Percentiles rank a stretch among this genome's conserved stretches.
Evolutionary conservation across 2,888 invertebrate species (phyloP).

Genomic region (Pachliopta kotzebuea): DNA sequence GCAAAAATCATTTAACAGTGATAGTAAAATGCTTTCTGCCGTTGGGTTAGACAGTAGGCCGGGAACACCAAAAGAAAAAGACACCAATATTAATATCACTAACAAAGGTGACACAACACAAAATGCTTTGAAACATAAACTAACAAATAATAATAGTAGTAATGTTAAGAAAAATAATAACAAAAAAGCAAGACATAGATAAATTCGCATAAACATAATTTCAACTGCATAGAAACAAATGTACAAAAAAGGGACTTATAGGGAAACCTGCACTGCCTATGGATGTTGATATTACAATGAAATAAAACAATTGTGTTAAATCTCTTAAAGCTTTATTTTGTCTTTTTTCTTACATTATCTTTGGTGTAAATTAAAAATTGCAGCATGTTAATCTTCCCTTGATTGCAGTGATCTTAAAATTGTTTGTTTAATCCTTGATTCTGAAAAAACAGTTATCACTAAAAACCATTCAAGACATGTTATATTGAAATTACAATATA

Average conservation of each 20-base stretch:
- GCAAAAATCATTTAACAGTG: conserved; percentile 66
- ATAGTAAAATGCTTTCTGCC: conserved; percentile 65
- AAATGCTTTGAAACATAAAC: conserved; percentile 77
- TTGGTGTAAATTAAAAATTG: conserved; percentile 23
- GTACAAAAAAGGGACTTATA: neutral
- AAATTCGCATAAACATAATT: conserved; percentile 42
- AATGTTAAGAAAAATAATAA: conserved; percentile 87
- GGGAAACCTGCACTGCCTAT: conserved; percentile 11
- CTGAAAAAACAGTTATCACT: conserved; percentile 49
- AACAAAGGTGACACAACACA: conserved; percentile 65
- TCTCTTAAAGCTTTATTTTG: conserved; percentile 28
- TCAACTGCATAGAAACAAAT: conserved; percentile 24
- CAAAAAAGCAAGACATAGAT: conserved; percentile 92
- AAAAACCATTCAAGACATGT: neutral
- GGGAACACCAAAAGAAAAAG: conserved; percentile 74
- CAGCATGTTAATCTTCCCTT: conserved; percentile 47
- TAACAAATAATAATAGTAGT: conserved; percentile 57
- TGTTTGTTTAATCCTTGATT: conserved; percentile 70
- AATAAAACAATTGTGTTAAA: conserved; percentile 2
- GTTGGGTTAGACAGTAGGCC: conserved; percentile 71
- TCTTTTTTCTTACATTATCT: conserved; percentile 10
- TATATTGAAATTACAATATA: neutral
- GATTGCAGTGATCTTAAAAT: conserved; percentile 54
- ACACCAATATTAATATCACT: conserved; percentile 51
- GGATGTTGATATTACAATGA: conserved; percentile 7